Base-by-base conservation (phyloP, 1,140 invertebrate species). In the Drosophila gunungcola region DNA sequence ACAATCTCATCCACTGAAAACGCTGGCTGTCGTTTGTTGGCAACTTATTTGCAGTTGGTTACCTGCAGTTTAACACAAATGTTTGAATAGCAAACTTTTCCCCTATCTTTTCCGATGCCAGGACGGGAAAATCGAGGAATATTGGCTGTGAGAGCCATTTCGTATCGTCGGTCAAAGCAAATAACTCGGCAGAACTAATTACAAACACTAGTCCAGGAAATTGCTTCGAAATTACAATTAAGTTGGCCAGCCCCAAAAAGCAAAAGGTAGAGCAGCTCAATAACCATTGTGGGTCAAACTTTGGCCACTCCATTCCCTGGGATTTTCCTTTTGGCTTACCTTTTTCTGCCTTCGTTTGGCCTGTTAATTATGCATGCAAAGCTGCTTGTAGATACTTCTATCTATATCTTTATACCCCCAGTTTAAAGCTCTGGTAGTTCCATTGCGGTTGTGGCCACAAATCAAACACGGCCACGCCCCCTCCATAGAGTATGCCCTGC, bases 1-100 rank as follows among this genome's bases (percentile, higher is more conserved):
- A 43, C 32, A 54, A 21, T 21, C 16, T 21, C 21, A 42, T 11
- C 38, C 4, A 36, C n/a, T 12, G 39, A 11, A n/a, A 21, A 25
- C 25, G 25, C 12, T 68, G 68, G 42, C 64, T 64, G 42, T 49
- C 53, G 56, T 57, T 60, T 76, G 76, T 77, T 78, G 57, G 60
- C 67, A 80, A 85, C 77, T 79, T 78, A 80, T 88, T 82, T 79
- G 78, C 85, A 83, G 72, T 89, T 76, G 83, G 84, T 89, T 88
- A 83, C 80, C 84, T 83, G 73, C 84, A 88, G 67, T 69, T 83
- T 83, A 79, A 80, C 84, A 74, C 73, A 78, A 88, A 83, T 88
- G 61, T 89, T 89, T 88, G 84, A 73, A 89, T 77, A 73, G 56
- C 60, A 61, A 67, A 88, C 53, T 78, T 78, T 78, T 57, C n/a